Base-by-base conservation (phyloP, 2,797 vertebrate genomes). In the Diplodus puntazzo region DNA sequence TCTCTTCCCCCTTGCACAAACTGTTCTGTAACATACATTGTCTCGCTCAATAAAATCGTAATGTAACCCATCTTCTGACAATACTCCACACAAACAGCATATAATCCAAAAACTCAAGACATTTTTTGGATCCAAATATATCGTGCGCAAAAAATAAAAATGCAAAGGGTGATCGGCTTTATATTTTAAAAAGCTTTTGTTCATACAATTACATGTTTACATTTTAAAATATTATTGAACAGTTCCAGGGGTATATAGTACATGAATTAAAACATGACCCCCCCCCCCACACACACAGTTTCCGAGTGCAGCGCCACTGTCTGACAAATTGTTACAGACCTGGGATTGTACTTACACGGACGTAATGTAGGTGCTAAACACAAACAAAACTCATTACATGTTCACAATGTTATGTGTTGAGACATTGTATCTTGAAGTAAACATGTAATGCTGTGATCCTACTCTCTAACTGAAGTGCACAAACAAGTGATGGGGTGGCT, bases 21-120 rank as follows among this genome's bases (percentile, higher is more conserved):
- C 61, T 30, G 3, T 68, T 72, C 48, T 62, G n/a, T 30, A 59
- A 88, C 84, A 78, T 85, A 62, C 71, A 49, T 66, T 53, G 55
- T 55, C 63, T 46, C 6, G 74, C 61, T 80, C 5, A 3, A 54
- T 46, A 59, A 74, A 52, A 67, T 21, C 49, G 52, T 13, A 34
- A 71, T n/a, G 1, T 27, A 18, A 49, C 21, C 25, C 3, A 42
- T 16, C n/a, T 53, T 21, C 16, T 48, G 11, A 52, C 84, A 65
- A 53, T 30, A 63, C 16, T 62, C 62, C 23, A 50, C n/a, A 73
- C 27, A 39, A 77, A 82, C 12, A 57, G 18, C 14, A 82, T 11
- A 27, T 16, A 70, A 77, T 70, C n/a, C 55, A 46, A 66, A 78
- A 68, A 58, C 5, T 34, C 0, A 42, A 57, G 4, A 73, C 30